Base-by-base conservation (phyloP, 2,113 vertebrate genomes). In the Mobula hypostoma region DNA sequence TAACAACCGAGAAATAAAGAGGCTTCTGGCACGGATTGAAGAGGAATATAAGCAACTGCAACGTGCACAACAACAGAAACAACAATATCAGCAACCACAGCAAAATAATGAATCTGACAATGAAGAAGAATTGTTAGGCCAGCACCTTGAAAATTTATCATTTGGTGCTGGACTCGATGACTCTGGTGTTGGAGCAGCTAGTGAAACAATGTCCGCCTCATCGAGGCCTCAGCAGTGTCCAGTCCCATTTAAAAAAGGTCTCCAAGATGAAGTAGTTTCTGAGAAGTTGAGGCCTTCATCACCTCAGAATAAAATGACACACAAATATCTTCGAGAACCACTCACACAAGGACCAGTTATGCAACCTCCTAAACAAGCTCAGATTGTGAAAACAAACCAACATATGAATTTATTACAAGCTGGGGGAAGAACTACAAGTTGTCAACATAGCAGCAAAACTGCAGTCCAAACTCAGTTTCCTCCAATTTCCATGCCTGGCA, bases 341-440 rank as follows among this genome's bases (percentile, higher is more conserved):
- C 94, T 97, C 2, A 95, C 97, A 29, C 97, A 98, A 32, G 98
- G 97, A 0, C 85, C 98, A 95, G 94, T 98, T 1, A 72, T 98
- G 95, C 98, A 99, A 96, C 97, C 98, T 72, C 98, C 97, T 70
- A 99, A 98, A 95, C 98, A 99, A 95, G 98, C 99, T 12, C 99
- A 99, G 96, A 99, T 99, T 0, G 98, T 99, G 68, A 99, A 99
- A 96, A 99, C 98, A 90, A 99, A 97, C 94, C 98, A 98, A 94
- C 98, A 99, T 40, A 96, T 98, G 95, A 98, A 97, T 88, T 97
- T 98, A 2, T 94, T 95, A 94, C 98, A 97, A 94, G 94, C 95
- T 0, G 96, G 94, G 0, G 93, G 95, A 72, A 97, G 96, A 94
- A 83, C 94, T 0, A 96, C 96, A 21, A 95, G 83, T 94, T 94